Evolutionary conservation across 2,888 invertebrate genomes (phyloP).

Genomic region (Hetaerina titia): DNA sequence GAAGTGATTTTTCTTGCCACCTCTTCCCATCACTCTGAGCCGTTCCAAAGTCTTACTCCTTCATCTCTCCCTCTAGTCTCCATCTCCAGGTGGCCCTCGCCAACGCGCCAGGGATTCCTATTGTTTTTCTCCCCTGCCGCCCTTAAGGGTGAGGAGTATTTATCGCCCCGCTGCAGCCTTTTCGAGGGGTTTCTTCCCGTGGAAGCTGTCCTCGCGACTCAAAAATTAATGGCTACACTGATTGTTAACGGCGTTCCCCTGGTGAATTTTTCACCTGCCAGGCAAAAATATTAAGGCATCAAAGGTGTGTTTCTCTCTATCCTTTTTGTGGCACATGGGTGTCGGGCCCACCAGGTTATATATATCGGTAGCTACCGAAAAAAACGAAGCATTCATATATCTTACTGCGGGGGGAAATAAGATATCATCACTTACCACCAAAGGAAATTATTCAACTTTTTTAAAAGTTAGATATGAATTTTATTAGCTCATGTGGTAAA

Average conservation of each 20-base stretch:
- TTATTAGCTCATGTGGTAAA: too few relatives aligned
- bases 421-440: not conserved
- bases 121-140: not conserved
- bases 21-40: not conserved
- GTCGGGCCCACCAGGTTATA: not conserved
- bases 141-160: not conserved
- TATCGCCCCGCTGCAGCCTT: not conserved
- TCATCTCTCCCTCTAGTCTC: not conserved
- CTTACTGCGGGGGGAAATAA: not conserved
- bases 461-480: too few relatives aligned
- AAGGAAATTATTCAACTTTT: too few relatives aligned
- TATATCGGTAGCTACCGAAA: not conserved
- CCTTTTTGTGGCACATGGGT: not conserved
- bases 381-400: not conserved
- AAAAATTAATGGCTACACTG: conserved; percentile 33
- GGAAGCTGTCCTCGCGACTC: not conserved
- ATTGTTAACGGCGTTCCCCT: conserved; percentile 36
- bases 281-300: not conserved
- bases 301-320: not conserved
- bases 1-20: not conserved
- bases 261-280: conserved; percentile 25
- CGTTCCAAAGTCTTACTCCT: not conserved
- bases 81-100: not conserved
- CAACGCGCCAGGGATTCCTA: not conserved
- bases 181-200: not conserved